Evolutionary conservation across 53 echinoderm and acorn worm genomes (phyloP).

Genomic region (Paracentrotus lividus): DNA sequence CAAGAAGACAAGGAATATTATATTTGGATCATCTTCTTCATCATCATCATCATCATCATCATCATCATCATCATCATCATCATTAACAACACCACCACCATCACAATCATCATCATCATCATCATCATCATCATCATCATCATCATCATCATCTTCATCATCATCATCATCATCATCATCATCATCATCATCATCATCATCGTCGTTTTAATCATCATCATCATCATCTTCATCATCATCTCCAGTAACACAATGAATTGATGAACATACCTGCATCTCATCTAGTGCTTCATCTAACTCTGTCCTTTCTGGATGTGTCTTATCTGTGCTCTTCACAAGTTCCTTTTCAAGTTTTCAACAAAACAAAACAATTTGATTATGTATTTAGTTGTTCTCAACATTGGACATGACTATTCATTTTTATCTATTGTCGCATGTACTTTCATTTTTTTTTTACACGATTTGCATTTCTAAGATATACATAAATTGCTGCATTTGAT

Average conservation of each 20-base stretch:
- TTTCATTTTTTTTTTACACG: too few relatives aligned
- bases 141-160: background rate
- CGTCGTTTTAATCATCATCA: background rate
- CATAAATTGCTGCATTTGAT: too few relatives aligned
- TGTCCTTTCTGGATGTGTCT: conserved; percentile 80
- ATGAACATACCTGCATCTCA: conserved; percentile 64
- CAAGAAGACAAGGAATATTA: background rate
- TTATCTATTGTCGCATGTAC: too few relatives aligned
- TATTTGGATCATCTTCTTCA: too few relatives aligned
- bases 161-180: background rate
- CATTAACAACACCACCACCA: background rate
- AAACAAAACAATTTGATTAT: background rate
- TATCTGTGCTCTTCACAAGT: conserved; percentile 92
- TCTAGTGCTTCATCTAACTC: conserved; percentile 60
- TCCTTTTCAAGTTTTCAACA: conserved; percentile 78
- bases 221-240: too few relatives aligned
- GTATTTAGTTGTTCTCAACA: too few relatives aligned
- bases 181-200: background rate
- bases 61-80: background rate
- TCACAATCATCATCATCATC: background rate
- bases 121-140: background rate
- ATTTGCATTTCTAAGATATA: too few relatives aligned
- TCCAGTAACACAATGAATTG: background rate
- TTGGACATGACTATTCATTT: too few relatives aligned
- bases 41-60: background rate